Evolutionary conservation across 2,888 invertebrate genomes (phyloP), one percentile per base, ranked within the genome.

Genomic region (Watsonalla cultraria): DNA sequence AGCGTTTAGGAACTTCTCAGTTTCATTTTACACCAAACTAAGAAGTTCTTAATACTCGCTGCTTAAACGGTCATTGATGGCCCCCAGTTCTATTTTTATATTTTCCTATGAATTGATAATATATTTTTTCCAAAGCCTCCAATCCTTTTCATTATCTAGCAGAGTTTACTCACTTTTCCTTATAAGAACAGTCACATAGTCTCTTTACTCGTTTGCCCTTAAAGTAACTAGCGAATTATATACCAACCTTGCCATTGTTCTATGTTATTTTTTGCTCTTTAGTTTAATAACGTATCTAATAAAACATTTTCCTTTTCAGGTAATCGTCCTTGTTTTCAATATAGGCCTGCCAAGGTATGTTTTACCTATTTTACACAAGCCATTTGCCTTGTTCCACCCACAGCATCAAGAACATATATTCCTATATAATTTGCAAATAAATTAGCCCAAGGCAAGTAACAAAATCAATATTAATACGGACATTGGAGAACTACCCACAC

Each of bases 401-500:
- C 55, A 57, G 53, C 51, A 15, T 48, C 11, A 50, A 33, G 56
- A 61, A 58, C 60, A 60, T 65, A 59, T 64, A 15, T 59, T 54
- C 55, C 55, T 54, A 60, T 57, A 65, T 61, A 59, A 69, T 68
- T 69, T 67, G 64, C 59, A 59, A 64, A 65, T 62, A 70, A 70
- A 66, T 61, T 62, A 55, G 60, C 59, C 60, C 66, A 71, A 74
- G 72, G 72, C 66, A 64, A 67, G 60, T 64, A 51, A 61, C 62
- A 59, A 56, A 57, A 54, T 52, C 48, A 60, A 60, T 60, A 60
- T 64, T 62, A 49, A 60, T 49, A 33, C 47, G 35, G 46, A 55
- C 51, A 51, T 56, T 52, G 53, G 42, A 45, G 52, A 24, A 45
- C 74, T 66, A 56, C 83, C 80, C 74, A 81, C 79, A 65, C 72